A percentile compares a stretch with the other conserved stretches of the same genome.
These are phyloP conservation scores for Sandelia bainsii DNA, from an alignment of 2,797 vertebrate genomes.

Conservation along the genomic window DNA sequence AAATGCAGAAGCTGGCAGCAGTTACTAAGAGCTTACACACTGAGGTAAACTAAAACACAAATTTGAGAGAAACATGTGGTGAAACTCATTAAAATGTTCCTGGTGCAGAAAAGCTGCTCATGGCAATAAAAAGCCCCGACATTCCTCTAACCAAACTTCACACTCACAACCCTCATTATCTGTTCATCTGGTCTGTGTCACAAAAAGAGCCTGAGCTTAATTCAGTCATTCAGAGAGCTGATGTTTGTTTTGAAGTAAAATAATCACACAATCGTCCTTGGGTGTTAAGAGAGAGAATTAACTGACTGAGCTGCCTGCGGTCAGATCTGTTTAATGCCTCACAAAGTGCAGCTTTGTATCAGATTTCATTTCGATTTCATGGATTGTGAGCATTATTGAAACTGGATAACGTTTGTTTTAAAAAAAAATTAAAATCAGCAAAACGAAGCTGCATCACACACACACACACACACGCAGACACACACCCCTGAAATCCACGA, in stretches of 20 bases:
- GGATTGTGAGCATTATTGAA: conserved; percentile 6
- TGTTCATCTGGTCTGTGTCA: conserved; percentile 36
- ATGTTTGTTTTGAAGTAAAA: conserved; percentile 38
- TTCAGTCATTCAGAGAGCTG: conserved; percentile 20
- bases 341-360: conserved; percentile 27
- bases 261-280: conserved; percentile 23
- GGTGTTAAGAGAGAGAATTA: conserved; percentile 37
- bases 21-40: conserved; percentile 10
- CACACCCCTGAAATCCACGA: conserved; percentile 16
- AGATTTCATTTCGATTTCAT: conserved; percentile 23
- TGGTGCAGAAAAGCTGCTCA: conserved; percentile 40
- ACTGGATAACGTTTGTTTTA: conserved; percentile 8
- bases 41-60: conserved; percentile 34
- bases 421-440: conserved; percentile 17
- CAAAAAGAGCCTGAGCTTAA: conserved; percentile 16
- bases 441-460: conserved; percentile 2
- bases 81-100: conserved; percentile 57
- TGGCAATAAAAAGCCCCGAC: conserved; percentile 52
- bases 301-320: conserved; percentile 27
- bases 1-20: conserved; percentile 25
- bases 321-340: conserved; percentile 1
- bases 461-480: neutral
- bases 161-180: conserved; percentile 46
- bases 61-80: conserved; percentile 55
- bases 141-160: conserved; percentile 45